Percentiles rank a stretch among this genome's conserved stretches.
Evolutionary conservation across 2,888 invertebrate species (phyloP).

Genomic region (Cylindroiulus punctatus): DNA sequence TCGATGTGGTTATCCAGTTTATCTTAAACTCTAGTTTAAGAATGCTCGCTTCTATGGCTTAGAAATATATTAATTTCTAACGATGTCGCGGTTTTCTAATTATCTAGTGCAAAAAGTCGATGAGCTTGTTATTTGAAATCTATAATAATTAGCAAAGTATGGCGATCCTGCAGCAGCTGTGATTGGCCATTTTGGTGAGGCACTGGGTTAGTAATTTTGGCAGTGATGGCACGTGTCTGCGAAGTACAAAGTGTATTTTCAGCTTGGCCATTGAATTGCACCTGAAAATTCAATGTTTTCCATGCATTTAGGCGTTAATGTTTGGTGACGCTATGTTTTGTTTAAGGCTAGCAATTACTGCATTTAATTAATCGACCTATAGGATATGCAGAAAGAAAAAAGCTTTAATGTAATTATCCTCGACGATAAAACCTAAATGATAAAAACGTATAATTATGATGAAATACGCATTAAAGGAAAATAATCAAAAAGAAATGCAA

Average conservation of each 20-base stretch:
- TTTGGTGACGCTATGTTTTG: neutral
- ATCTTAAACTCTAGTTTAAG: neutral
- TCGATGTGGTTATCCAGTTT: neutral
- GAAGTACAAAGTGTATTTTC: neutral
- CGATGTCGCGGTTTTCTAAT: neutral
- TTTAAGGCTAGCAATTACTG: neutral
- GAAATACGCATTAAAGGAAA: neutral
- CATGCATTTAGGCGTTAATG: neutral
- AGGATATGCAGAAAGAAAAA: neutral
- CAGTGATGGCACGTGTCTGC: neutral
- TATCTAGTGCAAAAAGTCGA: neutral
- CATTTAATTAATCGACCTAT: slow-evolving; percentile 3
- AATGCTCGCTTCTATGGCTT: too few species aligned
- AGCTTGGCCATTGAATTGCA: neutral
- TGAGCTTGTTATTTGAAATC: neutral
- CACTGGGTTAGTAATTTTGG: neutral
- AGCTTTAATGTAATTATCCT: neutral
- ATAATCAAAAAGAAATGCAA: slow-evolving; percentile 25
- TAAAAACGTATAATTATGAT: slow-evolving; percentile 10
- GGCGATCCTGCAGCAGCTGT: neutral
- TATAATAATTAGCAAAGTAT: neutral
- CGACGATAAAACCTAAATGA: slow-evolving; percentile 43
- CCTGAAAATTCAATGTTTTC: slow-evolving; percentile 17
- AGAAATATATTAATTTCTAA: neutral
- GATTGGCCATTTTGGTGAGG: neutral